Base-by-base conservation (phyloP, 1,140 invertebrate genomes). In the Doryteuthis pealeii region DNA sequence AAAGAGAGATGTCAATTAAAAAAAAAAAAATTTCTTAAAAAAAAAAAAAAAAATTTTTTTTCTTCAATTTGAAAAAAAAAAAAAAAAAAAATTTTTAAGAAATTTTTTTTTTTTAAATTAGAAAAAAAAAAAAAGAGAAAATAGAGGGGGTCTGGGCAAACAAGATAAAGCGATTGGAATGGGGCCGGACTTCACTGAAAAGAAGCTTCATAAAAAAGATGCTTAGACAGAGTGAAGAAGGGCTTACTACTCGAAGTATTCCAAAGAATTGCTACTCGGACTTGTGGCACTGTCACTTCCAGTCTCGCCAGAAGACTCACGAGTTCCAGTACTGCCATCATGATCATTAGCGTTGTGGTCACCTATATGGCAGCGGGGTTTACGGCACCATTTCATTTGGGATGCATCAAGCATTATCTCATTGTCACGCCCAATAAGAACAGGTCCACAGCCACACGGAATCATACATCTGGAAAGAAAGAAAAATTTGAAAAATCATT, bases 331-430 rank as follows among this genome's bases (percentile, higher is more conserved):
- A 6, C 54, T 62, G 18, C 54, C 26, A 22, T 62, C 54, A n/a
- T 62, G 54, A 18, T 62, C 54, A 62, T 22, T 62, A 12, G 54
- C 5, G 22, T 22, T 49, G 35, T 40, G 35, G 18, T 62, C 26
- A 28, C 54, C 54, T 28, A 62, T 62, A 28, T 62, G 26, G 26
- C 54, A 62, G 18, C 54, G 22, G 18, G 54, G 54, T 62, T 62
- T 62, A 5, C 54, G 18, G 54, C 54, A 62, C 54, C 54, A 62
- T 62, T 62, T 62, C 54, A 62, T 62, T 62, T n/a, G 26, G 26
- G 22, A 22, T 15, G 18, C 54, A 62, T 62, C 54, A 6, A 62
- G 22, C 54, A 62, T 62, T 62, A 62, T 62, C 18, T 62, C 54
- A 62, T 62, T 62, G 54, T 22, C 54, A n/a, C 54, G 54, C 18